phyloP scores from a whole-genome alignment of 1,140 invertebrate genomes.

The Caenorhabditis elegans region DNA sequence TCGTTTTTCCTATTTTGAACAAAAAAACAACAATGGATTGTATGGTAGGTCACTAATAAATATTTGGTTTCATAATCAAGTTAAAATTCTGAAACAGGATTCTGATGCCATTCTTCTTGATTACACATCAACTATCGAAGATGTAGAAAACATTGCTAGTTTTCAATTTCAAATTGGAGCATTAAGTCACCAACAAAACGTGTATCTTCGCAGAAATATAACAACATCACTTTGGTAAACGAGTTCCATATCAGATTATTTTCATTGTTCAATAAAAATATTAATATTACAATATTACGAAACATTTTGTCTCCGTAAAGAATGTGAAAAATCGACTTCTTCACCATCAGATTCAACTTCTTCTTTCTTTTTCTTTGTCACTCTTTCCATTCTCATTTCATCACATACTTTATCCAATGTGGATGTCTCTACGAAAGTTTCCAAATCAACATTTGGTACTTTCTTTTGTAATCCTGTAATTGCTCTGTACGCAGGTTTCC shows the following conservation, averaged over 20 bases:
- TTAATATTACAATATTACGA: not conserved
- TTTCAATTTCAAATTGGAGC: not conserved
- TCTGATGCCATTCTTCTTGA: not conserved
- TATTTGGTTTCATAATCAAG: no score
- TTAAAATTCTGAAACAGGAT: not conserved
- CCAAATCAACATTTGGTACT: constrained; percentile 1
- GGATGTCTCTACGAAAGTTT: not conserved
- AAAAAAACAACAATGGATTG: not conserved
- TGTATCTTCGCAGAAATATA: not conserved
- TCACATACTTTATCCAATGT: constrained; percentile 30
- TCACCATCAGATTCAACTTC: constrained; percentile 35
- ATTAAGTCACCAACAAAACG: constrained; percentile 1
- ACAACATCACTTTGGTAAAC: not conserved
- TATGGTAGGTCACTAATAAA: not conserved
- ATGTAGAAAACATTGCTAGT: not conserved
- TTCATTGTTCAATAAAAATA: not conserved
- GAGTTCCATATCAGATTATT: not conserved
- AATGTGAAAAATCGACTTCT: constrained; percentile 44
- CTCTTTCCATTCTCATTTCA: constrained; percentile 41
- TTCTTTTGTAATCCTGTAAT: constrained; percentile 1
- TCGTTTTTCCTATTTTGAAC: not conserved
- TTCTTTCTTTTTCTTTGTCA: not conserved
- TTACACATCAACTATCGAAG: not conserved
- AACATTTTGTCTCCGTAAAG: constrained; percentile 25
- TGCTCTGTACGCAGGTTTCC: constrained; percentile 16